phyloP scores from a whole-genome alignment of 2,113 vertebrate species.

The Telmatochromis sp. region DNA sequence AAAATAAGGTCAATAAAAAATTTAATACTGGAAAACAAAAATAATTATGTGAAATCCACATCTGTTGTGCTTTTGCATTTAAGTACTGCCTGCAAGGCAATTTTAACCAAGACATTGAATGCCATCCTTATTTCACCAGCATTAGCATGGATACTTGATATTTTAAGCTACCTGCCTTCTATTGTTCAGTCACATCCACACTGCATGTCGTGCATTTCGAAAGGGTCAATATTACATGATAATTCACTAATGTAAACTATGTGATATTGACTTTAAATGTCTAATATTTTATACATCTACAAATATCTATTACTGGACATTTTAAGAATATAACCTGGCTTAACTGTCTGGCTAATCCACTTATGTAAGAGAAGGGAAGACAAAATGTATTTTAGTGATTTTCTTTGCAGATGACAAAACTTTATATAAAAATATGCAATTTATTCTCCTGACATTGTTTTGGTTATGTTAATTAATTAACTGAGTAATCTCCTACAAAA shows the following conservation, averaged over 20 bases:
- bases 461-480: background rate
- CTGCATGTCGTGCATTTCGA: background rate
- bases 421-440: background rate
- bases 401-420: background rate
- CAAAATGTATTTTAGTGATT: background rate
- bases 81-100: background rate
- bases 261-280: background rate
- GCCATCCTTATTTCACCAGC: background rate
- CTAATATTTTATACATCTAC: background rate
- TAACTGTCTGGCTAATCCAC: background rate
- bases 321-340: background rate
- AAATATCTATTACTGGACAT: background rate
- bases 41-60: background rate
- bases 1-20: background rate
- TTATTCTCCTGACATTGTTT: background rate
- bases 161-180: background rate
- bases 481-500: background rate
- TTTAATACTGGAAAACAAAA: background rate
- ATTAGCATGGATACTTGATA: background rate
- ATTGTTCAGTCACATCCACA: background rate
- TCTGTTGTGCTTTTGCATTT: background rate
- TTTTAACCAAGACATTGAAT: background rate
- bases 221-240: background rate
- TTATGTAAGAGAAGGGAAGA: background rate
- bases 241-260: background rate